Evolutionary conservation across 2,113 vertebrate species (phyloP).

Genomic region (Catharus bicknelli): DNA sequence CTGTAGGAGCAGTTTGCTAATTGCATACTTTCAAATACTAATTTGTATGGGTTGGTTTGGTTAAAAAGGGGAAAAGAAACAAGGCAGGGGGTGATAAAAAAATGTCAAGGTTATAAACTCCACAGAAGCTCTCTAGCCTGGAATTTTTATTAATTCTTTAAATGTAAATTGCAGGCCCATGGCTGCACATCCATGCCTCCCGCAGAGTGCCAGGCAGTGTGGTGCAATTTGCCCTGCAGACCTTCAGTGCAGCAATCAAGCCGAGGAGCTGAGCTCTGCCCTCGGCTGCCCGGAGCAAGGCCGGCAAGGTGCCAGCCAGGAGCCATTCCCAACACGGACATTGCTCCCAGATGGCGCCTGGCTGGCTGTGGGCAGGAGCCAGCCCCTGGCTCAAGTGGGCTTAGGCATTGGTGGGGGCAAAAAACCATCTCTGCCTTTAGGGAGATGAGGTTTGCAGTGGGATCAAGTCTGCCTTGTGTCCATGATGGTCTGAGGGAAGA

Average conservation of each 20-base stretch:
- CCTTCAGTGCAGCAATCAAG: fast-evolving
- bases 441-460: neutral
- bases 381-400: neutral
- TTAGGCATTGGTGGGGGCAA: fast-evolving
- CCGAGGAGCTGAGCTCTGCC: neutral
- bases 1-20: conserved; percentile 69
- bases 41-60: conserved; percentile 66
- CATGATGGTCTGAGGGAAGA: neutral
- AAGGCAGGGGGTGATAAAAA: conserved; percentile 65
- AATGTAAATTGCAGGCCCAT: conserved; percentile 73
- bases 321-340: fast-evolving
- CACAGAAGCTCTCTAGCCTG: conserved; percentile 60
- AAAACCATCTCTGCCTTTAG: neutral
- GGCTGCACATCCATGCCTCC: conserved; percentile 70
- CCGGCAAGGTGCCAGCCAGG: neutral
- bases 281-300: fast-evolving
- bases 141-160: conserved; percentile 86
- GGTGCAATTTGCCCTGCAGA: conserved; percentile 18
- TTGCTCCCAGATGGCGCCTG: neutral
- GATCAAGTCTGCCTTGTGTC: fast-evolving
- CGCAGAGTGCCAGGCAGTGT: conserved; percentile 31
- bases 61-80: conserved; percentile 59
- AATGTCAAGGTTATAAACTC: conserved; percentile 76
- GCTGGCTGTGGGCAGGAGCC: neutral
- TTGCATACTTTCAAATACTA: conserved; percentile 73